Base-by-base conservation (phyloP, 1,140 invertebrate species). In the Drosophila punjabiensis region DNA sequence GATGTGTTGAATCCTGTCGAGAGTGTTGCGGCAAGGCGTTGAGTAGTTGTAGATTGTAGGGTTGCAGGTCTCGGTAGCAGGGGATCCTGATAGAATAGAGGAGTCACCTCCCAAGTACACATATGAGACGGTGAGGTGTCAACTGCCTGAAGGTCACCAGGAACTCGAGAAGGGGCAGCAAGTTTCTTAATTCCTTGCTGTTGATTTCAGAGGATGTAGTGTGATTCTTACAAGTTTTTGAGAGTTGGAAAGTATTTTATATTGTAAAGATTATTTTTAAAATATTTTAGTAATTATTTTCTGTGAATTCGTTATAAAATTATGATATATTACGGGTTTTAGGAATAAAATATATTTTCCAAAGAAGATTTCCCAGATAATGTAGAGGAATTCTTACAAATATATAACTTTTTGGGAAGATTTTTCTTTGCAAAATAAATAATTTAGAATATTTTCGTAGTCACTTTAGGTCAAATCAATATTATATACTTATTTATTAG, bases 11-110 rank as follows among this genome's bases (percentile, higher is more conserved):
- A 70, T 48, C 76, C 37, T 37, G 45, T 89, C 68, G 75, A 88
- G 71, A 75, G 84, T 89, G 86, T 71, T 89, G 73, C 85, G 62
- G 77, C 78, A 89, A 68, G 81, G 77, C 85, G 85, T 75, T 79
- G 81, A 88, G 81, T 89, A 60, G 71, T 69, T 55, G 73, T 69
- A n/a, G 80, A 76, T 88, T 59, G 79, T 8, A 33, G 52, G 66
- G 52, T 20, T 45, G 48, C 43, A 47, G 47, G 68, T 45, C 67
- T 48, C 48, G 13, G 10, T 37, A 13, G 16, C 5, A 37, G 4
- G 33, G 53, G 53, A 8, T 56, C 1, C 33, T 8, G 14, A 24
- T 56, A 39, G 33, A 24, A 39, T 14, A 43, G 28, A 58, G 24
- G 30, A 18, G 24, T 3, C 30, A n/a, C 30, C 45, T n/a, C 30